Evolutionary conservation across 2,888 invertebrate genomes (phyloP).

Genomic region (Gymnoscelis rufifasciata): DNA sequence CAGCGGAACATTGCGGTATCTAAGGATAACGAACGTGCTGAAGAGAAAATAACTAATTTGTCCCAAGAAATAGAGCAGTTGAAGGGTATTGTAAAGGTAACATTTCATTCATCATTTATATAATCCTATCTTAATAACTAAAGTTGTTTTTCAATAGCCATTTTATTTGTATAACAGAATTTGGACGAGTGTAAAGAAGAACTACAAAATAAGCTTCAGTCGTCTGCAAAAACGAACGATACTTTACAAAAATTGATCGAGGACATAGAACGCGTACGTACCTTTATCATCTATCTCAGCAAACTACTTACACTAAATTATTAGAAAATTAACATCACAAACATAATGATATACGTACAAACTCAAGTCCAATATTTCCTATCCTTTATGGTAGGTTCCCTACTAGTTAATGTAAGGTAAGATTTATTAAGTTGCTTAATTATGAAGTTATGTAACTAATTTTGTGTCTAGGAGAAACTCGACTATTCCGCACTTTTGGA

Average conservation of each 20-base stretch:
- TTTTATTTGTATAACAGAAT: slow-evolving; percentile 9
- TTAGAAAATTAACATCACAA: too few relatives aligned
- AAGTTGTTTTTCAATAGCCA: too few relatives aligned
- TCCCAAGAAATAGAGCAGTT: not conserved
- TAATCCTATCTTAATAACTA: too few relatives aligned
- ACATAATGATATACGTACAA: too few relatives aligned
- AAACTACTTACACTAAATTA: too few relatives aligned
- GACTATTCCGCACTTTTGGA: not conserved
- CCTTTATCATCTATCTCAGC: too few relatives aligned
- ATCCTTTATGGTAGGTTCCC: too few relatives aligned
- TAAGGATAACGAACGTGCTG: slow-evolving; percentile 32
- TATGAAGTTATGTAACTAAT: too few relatives aligned
- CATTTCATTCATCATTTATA: too few relatives aligned
- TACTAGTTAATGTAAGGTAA: too few relatives aligned
- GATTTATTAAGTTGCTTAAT: too few relatives aligned
- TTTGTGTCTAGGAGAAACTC: not conserved
- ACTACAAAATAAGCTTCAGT: slow-evolving; percentile 3
- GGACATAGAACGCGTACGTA: slow-evolving; percentile 8
- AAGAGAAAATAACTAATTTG: slow-evolving; percentile 6
- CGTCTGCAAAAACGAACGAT: not conserved
- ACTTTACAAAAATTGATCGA: slow-evolving; percentile 2
- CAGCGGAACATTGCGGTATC: slow-evolving; percentile 32
- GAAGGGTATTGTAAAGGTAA: slow-evolving; percentile 13
- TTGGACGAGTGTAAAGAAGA: slow-evolving; percentile 3
- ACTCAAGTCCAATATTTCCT: too few relatives aligned